Evolutionary conservation across 2,888 invertebrate species (phyloP), one percentile per base, ranked within the genome.

Genomic region (Nomada hirtipes): DNA sequence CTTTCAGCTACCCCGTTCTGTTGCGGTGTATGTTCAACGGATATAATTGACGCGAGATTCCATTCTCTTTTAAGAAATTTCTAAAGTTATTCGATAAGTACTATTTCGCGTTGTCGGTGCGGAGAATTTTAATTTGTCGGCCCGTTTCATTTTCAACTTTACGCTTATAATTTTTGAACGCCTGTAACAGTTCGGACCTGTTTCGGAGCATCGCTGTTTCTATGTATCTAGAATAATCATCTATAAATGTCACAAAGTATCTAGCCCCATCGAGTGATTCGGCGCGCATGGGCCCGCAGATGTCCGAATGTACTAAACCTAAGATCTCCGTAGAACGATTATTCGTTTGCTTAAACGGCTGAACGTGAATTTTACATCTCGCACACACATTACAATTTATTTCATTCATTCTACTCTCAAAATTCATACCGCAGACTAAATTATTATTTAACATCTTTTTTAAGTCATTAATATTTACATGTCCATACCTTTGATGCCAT

Each of bases 1-100:
- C 91, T 55, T 67, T 93, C 91, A 0, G 90, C 86, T 9, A 87
- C 82, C 4, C 89, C 91, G 82, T 91, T 92, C 63, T 90, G 87
- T 63, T 91, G 83, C 2, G 91, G 91, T 1, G 85, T 90, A 59
- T 91, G 87, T 2, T 89, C 83, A 0, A 88, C 81, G 1, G 87
- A 85, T 1, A 85, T 1, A 80, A 60, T 67, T 90, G 74, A 26
- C 80, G 61, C 0, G 20, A 23, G 26, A 88, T 84, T 4, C 85
- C 86, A 64, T 84, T 61, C 1, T 60, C 53, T 47, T 73, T 36
- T 9, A 84, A 53, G 10, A 71, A 85, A 7, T 60, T 36, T 10
- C 53, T 61, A 52, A 87, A 86, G 42, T 82, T 81, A 2, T 64
- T 55, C 18, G 76, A 86, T 15, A 82, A 47, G 57, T 86, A 86